Conservation (phyloP, 1,140 invertebrate species). For the Lepidotrigona ventralis region DNA sequence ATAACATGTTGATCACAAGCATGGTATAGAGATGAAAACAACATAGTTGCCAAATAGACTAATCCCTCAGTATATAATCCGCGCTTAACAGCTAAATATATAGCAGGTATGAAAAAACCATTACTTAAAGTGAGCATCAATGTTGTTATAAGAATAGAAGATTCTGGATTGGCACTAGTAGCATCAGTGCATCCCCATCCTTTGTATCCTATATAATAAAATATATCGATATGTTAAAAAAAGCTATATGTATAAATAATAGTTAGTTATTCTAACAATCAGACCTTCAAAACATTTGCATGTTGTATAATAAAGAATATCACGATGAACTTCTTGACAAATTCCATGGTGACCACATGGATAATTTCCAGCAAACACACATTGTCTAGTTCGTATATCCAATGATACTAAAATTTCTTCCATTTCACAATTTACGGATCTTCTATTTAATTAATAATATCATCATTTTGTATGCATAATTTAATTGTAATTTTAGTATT, state of each 20-base stretch:
- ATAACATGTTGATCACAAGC: constrained; percentile 84
- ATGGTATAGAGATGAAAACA: constrained; percentile 93
- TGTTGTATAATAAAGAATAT: constrained; percentile 79
- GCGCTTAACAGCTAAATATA: constrained; percentile 88
- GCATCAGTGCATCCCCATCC: constrained; percentile 93
- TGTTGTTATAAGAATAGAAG: constrained; percentile 85
- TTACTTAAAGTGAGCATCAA: constrained; percentile 93
- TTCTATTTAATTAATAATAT: constrained; percentile 60
- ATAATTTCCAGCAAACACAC: constrained; percentile 76
- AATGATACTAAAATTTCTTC: constrained; percentile 80
- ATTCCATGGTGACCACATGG: constrained; percentile 79
- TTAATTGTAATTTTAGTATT: constrained; percentile 1
- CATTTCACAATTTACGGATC: constrained; percentile 71
- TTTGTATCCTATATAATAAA: constrained; percentile 80
- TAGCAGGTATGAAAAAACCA: constrained; percentile 91
- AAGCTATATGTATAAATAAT: background rate
- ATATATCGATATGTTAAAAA: constrained; percentile 8
- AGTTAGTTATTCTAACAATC: constrained; percentile 23
- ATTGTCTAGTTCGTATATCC: constrained; percentile 79
- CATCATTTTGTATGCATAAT: constrained; percentile 6
- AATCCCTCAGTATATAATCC: constrained; percentile 89
- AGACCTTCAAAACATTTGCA: constrained; percentile 80
- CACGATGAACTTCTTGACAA: constrained; percentile 80
- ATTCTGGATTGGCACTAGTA: constrained; percentile 84
- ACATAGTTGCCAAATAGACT: constrained; percentile 91